phyloP scores from a whole-genome alignment of 2,113 vertebrate species.

The Brachyhypopomus gauderio region DNA sequence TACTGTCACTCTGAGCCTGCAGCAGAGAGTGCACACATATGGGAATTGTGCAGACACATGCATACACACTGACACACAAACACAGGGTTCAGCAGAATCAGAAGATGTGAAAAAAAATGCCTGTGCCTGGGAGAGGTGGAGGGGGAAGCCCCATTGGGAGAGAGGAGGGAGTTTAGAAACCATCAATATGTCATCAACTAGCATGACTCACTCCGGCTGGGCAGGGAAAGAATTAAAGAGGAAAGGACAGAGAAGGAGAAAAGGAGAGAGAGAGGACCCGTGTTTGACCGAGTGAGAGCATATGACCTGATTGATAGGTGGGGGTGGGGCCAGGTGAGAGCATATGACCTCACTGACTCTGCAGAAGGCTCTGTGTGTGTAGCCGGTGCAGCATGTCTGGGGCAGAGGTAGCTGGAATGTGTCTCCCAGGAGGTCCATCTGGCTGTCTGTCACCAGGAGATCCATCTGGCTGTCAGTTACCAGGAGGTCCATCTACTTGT shows the following conservation, averaged over 20 bases:
- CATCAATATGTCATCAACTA: constrained; percentile 28
- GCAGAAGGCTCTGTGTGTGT: constrained; percentile 1
- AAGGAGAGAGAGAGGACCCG: background rate
- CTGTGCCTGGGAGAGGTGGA: background rate
- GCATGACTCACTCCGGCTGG: constrained; percentile 25
- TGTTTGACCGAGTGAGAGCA: background rate
- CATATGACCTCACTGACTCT: background rate
- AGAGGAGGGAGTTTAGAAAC: background rate
- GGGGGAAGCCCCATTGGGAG: too few relatives aligned
- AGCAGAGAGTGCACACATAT: background rate
- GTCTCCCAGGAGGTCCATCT: constrained; percentile 7
- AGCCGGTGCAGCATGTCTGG: background rate
- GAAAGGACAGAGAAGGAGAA: background rate
- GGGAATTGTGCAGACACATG: background rate
- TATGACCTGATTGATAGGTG: background rate
- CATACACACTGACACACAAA: background rate
- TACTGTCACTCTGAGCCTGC: background rate
- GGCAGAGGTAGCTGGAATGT: constrained; percentile 5
- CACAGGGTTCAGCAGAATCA: constrained; percentile 8
- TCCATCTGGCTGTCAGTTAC: too few relatives aligned
- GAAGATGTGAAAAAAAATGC: background rate
- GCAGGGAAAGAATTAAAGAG: background rate
- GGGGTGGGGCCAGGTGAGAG: too few relatives aligned
- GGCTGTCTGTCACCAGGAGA: constrained; percentile 43
- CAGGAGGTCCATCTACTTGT: constrained; percentile 1